Conservation (phyloP, 2,888 invertebrate species). For the Melieria omissa region DNA sequence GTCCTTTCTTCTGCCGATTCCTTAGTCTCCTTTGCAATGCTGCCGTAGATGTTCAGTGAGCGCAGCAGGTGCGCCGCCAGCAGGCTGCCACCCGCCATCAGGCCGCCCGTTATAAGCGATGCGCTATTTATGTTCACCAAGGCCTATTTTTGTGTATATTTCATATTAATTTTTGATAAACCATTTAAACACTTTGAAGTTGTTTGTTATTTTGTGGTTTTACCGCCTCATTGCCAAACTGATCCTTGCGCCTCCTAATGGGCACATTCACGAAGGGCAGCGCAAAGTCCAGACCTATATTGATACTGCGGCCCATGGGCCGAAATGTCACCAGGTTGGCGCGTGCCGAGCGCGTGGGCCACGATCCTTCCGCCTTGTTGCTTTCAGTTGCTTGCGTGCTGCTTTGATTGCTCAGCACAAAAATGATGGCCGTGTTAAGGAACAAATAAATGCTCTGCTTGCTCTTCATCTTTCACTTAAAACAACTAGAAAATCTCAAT, state of each 20-base stretch:
- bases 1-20: background rate
- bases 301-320: slow-evolving; percentile 50
- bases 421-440: no score
- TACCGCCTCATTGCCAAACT: slow-evolving; percentile 43
- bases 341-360: slow-evolving; percentile 33
- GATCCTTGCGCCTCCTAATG: slow-evolving; percentile 40
- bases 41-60: slow-evolving; percentile 45
- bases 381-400: background rate
- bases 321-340: slow-evolving; percentile 51
- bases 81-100: slow-evolving; percentile 51
- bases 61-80: slow-evolving; percentile 51
- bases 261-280: slow-evolving; percentile 58
- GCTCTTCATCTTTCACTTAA: background rate
- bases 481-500: background rate
- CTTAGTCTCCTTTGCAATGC: slow-evolving; percentile 28
- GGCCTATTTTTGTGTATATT: slow-evolving; percentile 44
- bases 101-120: slow-evolving; percentile 52
- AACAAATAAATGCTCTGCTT: no score
- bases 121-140: slow-evolving; percentile 55
- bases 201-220: slow-evolving; percentile 9
- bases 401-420: background rate
- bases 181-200: background rate
- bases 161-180: background rate
- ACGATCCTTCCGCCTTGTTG: slow-evolving; percentile 5
- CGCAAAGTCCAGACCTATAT: slow-evolving; percentile 54